Conservation (phyloP, 1,140 invertebrate species). For the Drosophila tristis region DNA sequence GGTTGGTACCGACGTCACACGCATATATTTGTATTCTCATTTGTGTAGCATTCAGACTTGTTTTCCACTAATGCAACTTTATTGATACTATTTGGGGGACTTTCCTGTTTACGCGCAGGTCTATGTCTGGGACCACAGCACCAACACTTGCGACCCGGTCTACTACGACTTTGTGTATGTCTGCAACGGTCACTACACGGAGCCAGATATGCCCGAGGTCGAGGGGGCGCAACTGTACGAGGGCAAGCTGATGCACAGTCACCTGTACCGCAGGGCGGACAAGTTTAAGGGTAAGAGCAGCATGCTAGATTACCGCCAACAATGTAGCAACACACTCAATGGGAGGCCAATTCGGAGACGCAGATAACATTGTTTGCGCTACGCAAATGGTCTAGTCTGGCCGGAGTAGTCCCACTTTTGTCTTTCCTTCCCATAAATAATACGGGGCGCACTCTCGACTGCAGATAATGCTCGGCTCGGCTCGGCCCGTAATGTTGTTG, state of each 20-base stretch:
- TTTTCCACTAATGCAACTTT: slow-evolving; percentile 3
- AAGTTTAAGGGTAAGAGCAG: slow-evolving; percentile 85
- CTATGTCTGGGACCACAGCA: slow-evolving; percentile 86
- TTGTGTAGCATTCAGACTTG: slow-evolving; percentile 15
- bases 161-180: slow-evolving; percentile 93
- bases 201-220: slow-evolving; percentile 87
- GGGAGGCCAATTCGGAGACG: not conserved
- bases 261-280: slow-evolving; percentile 92
- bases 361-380: not conserved
- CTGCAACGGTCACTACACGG: slow-evolving; percentile 94
- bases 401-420: slow-evolving; percentile 26
- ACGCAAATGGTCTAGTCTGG: slow-evolving; percentile 21
- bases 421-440: slow-evolving; percentile 48
- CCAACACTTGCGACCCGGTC: slow-evolving; percentile 84
- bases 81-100: slow-evolving; percentile 9
- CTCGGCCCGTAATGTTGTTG: not conserved
- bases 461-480: slow-evolving; percentile 23
- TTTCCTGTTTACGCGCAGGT: slow-evolving; percentile 47
- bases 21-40: slow-evolving; percentile 11
- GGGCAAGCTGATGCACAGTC: slow-evolving; percentile 92
- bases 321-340: slow-evolving; percentile 5
- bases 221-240: slow-evolving; percentile 88
- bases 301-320: too few species aligned
- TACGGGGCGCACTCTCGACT: slow-evolving; percentile 8
- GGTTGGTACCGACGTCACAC: slow-evolving; percentile 68